These are phyloP conservation scores for Rhinolophus sinicus DNA, from an alignment of 2,113 vertebrate species.

Conservation along the genomic window DNA sequence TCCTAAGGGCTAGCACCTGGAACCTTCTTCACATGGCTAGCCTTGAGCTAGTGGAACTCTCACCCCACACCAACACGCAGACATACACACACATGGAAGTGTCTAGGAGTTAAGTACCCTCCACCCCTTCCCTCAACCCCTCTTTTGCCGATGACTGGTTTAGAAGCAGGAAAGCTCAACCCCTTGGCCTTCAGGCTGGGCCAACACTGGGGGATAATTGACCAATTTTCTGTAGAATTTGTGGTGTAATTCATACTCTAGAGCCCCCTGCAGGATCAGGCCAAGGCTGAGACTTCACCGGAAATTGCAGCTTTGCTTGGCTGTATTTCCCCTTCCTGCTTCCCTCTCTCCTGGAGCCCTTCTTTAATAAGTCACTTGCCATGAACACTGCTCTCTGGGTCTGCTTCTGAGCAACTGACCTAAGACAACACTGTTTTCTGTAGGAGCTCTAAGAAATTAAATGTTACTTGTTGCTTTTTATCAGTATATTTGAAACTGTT, in stretches of 20 bases:
- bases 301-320: background rate
- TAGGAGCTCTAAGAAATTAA: background rate
- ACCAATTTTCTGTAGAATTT: background rate
- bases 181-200: background rate
- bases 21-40: background rate
- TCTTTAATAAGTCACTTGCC: background rate
- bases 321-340: background rate
- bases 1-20: background rate
- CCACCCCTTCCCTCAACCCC: background rate
- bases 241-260: background rate
- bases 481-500: background rate
- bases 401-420: background rate
- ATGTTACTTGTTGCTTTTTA: background rate
- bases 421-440: background rate
- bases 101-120: too few relatives aligned
- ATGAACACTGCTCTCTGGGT: background rate
- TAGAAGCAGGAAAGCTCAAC: too few relatives aligned
- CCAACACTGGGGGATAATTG: background rate
- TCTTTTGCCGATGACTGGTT: background rate
- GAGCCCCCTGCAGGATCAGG: background rate
- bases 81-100: background rate
- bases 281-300: background rate
- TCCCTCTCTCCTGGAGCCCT: background rate
- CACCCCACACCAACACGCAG: rapidly evolving
- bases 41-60: background rate